Evolutionary conservation across 2,113 vertebrate genomes (phyloP).

Genomic region (Columbina picui): DNA sequence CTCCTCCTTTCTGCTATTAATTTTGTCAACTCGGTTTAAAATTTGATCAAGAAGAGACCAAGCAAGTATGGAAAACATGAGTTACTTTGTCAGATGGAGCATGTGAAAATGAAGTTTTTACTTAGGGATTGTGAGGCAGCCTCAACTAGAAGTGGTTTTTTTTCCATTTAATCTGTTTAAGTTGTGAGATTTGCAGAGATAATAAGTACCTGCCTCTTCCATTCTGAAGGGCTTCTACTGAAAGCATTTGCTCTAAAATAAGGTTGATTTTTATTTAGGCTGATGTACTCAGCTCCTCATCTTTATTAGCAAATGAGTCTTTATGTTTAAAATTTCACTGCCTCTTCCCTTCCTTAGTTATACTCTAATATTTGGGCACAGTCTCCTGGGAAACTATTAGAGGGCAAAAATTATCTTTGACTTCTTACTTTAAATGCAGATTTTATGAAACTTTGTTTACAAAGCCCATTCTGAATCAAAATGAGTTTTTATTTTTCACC

Average conservation of each 20-base stretch:
- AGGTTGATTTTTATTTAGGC: slow-evolving; percentile 7
- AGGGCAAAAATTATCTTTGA: background rate
- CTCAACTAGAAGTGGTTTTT: background rate
- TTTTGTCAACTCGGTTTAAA: background rate
- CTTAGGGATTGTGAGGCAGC: background rate
- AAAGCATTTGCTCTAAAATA: background rate
- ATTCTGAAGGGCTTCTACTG: background rate
- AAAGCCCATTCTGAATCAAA: background rate
- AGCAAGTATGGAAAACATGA: background rate
- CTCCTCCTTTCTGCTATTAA: background rate
- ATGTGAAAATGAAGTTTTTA: background rate
- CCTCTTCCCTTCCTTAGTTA: background rate
- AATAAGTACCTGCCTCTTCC: background rate
- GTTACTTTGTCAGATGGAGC: background rate
- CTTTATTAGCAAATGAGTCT: background rate
- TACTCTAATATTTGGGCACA: background rate
- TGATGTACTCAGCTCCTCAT: background rate
- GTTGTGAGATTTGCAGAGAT: background rate
- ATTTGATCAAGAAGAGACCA: background rate
- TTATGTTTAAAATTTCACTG: background rate
- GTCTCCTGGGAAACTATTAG: background rate
- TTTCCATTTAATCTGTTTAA: background rate
- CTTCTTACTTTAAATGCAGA: background rate
- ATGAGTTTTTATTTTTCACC: background rate
- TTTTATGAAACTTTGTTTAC: background rate